A percentile compares a stretch with the other conserved stretches of the same genome.
phyloP scores from a whole-genome alignment of 2,888 invertebrate genomes.

The Salticus scenicus region DNA sequence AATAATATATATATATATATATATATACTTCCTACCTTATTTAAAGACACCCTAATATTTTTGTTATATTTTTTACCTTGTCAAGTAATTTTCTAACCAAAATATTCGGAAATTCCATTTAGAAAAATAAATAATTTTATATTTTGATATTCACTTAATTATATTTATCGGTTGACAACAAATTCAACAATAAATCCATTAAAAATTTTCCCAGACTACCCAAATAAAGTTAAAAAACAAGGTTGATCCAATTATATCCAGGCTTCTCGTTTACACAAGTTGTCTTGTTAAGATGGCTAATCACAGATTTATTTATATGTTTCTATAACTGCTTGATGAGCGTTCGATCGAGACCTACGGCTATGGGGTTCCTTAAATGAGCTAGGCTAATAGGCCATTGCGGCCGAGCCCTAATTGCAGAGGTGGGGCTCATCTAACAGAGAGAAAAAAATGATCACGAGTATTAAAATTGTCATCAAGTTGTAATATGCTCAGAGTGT shows the following conservation, averaged over 20 bases:
- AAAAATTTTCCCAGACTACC: too few species aligned
- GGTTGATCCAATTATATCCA: constrained; percentile 52
- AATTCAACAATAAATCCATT: too few species aligned
- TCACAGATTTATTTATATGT: constrained; percentile 61
- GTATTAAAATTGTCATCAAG: constrained; percentile 23
- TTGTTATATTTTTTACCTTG: too few species aligned
- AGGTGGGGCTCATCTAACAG: constrained; percentile 35
- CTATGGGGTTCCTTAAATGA: constrained; percentile 36
- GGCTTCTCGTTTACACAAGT: constrained; percentile 55
- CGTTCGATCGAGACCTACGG: background rate
- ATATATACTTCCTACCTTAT: too few species aligned
- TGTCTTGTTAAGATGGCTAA: constrained; percentile 53
- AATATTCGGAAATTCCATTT: too few species aligned
- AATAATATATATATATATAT: too few species aligned
- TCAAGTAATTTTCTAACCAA: too few species aligned
- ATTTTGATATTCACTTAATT: too few species aligned
- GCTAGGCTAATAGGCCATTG: constrained; percentile 32
- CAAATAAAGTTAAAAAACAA: background rate
- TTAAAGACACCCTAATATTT: too few species aligned
- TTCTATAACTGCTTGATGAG: constrained; percentile 30
- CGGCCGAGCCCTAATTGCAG: constrained; percentile 47
- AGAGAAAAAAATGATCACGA: constrained; percentile 42
- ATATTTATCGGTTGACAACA: too few species aligned
- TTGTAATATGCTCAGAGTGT: background rate
- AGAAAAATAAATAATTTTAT: too few species aligned